Evolutionary conservation across 2,113 vertebrate species (phyloP), one percentile per base, ranked within the genome.

Genomic region (Aphyosemion australe): DNA sequence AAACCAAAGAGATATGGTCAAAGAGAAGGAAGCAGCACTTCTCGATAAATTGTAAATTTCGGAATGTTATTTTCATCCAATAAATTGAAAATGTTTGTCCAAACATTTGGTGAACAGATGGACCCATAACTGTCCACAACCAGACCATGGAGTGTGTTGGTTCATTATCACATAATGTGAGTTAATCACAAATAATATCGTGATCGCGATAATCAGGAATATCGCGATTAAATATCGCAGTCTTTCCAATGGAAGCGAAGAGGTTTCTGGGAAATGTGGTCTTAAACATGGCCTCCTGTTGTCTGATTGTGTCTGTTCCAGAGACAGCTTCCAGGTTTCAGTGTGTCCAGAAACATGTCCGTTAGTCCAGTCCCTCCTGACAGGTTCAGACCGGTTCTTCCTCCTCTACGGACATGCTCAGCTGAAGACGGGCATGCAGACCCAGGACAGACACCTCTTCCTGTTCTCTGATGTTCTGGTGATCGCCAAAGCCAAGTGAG

Each of bases 381-480:
- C 18, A 9, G 46, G 13, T 57, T 64, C 81, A 0, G 65, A 80
- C 1, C 52, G 90, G 58, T 70, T 43, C 0, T 90, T 91, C 11
- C 84, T 91, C 2, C 88, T 89, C 2, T 84, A 91, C 12, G 82
- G 82, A 51, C 87, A 89, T 2, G 74, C 83, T 15, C 88, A 88
- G 80, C 3, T 91, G 42, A 90, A 87, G 79, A 90, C 87, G 0
- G 90, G 90, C 26, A 89, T 91, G 77, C 90, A 91, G 76, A 91
- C 83, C 5, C 90, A 91, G 69, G 90, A 91, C 69, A 51, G 90
- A 57, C 80, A 90, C 82, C 84, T 91, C 32, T 91, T 91, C 86
- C 80, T 91, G 21, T 91, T 91, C 79, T 85, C 2, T 0, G 88
- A 91, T 82, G 42, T 84, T 0, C 73, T 91, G 69, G 72, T 90